Base-by-base conservation (phyloP, 2,888 invertebrate species). In the Drosophila anomelani region DNA sequence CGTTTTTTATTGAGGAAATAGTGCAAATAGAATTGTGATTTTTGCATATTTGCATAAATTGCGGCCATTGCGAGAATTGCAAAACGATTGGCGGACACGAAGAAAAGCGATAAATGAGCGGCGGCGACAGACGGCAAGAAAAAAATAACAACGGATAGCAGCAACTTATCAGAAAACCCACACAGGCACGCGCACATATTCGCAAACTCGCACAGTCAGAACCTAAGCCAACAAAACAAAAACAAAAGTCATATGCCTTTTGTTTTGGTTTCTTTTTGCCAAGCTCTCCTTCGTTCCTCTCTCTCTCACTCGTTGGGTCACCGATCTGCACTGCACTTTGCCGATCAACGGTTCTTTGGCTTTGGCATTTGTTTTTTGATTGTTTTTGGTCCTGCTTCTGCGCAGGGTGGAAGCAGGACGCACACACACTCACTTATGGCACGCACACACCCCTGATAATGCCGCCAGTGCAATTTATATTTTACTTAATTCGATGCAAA, bases 151-250 rank as follows among this genome's bases (percentile, higher is more conserved):
- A 17, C 49, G 68, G 68, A 67, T 56, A 68, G 66, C 66, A 68
- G 66, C 66, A 43, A 68, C 36, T 66, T 68, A 68, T 68, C 60
- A 49, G 38, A 71, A 71, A 38, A 49, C 43, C 49, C 51, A 64
- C 66, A 41, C 53, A 43, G 17, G 43, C 53, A 56, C 12, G 46
- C 64, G 38, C 69, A 51, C 20, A 43, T 34, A 46, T 17, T 32
- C 34, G 57, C 13, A 38, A 29, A 61, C 13, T 26, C 34, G 10
- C 41, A 43, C 20, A 62, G 7, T 9, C 55, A 72, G 73, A 82
- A 77, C 82, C 80, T 82, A 68, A 75, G 80, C 78, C 82, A 85
- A 83, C 79, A 80, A 69, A 69, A 74, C 55, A 69, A 69, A 58
- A 57, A 64, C 39, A 70, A 78, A 75, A 70, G 75, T 74, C 76